Evolutionary conservation across 35 echinoderm and acorn worm genomes (phyloP).

Genomic region (Apostichopus californicus): DNA sequence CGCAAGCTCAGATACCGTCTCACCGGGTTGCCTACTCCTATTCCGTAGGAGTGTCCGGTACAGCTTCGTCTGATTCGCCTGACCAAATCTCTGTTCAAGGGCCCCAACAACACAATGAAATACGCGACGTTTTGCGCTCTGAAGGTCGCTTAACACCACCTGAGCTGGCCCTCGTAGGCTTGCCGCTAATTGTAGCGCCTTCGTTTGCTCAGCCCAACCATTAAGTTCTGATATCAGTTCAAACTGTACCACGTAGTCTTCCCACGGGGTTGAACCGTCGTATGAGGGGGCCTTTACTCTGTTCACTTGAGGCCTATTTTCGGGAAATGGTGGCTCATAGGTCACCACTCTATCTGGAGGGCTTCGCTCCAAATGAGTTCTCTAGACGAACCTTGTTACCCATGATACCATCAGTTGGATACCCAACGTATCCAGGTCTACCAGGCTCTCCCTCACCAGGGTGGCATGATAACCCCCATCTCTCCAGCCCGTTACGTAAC

Average conservation of each 20-base stretch:
- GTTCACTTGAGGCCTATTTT: background rate
- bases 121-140: background rate
- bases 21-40: background rate
- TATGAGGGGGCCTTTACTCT: background rate
- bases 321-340: too few relatives aligned
- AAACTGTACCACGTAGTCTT: slow-evolving; percentile 27
- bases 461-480: background rate
- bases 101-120: background rate
- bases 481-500: background rate
- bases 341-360: too few relatives aligned
- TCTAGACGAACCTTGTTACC: background rate
- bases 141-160: background rate
- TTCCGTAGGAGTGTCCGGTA: background rate
- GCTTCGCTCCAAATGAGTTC: too few relatives aligned
- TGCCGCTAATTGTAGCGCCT: slow-evolving; percentile 54
- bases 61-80: background rate
- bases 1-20: background rate
- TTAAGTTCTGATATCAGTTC: slow-evolving; percentile 33
- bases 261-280: background rate
- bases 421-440: background rate
- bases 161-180: slow-evolving; percentile 29
- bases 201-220: slow-evolving; percentile 16
- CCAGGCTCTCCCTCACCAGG: background rate
- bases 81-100: slow-evolving; percentile 17
- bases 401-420: too few relatives aligned